Evolutionary conservation across 2,113 vertebrate genomes (phyloP).

Genomic region (Puma concolor): DNA sequence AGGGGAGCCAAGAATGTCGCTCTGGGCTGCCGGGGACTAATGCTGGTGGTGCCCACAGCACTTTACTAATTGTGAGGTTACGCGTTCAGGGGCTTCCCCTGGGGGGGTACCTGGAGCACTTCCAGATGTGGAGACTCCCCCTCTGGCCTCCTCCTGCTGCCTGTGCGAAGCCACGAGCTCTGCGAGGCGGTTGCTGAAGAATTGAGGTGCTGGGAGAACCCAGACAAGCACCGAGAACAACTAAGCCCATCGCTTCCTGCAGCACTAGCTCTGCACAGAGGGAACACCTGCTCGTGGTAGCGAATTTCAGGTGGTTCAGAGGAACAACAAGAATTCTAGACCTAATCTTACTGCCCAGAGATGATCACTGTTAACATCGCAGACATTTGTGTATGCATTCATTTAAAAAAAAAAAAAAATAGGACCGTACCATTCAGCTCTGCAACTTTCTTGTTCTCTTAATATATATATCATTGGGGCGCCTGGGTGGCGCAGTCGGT

Average conservation of each 20-base stretch:
- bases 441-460: neutral
- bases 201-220: neutral
- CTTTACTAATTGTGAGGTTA: neutral
- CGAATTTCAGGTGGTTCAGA: neutral
- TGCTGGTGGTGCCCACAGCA: accelerated
- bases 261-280: neutral
- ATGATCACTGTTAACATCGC: accelerated
- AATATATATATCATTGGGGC: neutral
- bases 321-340: neutral
- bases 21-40: neutral
- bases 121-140: accelerated
- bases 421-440: neutral
- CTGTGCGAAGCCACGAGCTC: neutral
- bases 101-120: neutral
- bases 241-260: accelerated
- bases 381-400: neutral
- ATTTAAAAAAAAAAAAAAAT: neutral
- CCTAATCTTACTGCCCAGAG: neutral
- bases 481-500: too few relatives aligned
- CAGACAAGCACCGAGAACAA: neutral
- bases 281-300: accelerated
- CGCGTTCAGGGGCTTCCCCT: accelerated
- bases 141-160: neutral
- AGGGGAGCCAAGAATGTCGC: neutral
- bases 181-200: neutral